A percentile compares a stretch with the other conserved stretches of the same genome.
phyloP scores from a whole-genome alignment of 2,113 vertebrate species.

The Empidonax traillii region DNA sequence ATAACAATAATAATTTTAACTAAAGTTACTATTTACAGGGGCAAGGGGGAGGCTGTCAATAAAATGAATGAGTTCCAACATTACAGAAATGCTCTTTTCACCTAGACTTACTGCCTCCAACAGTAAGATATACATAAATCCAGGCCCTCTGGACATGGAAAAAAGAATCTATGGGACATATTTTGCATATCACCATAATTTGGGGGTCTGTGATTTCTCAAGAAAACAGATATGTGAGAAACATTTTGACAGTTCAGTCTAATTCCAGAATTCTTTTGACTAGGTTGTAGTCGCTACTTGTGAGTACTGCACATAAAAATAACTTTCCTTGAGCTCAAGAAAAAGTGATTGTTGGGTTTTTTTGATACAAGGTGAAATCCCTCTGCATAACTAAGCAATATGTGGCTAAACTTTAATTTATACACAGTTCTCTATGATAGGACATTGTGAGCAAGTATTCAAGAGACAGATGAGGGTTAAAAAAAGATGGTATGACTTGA shows the following conservation, averaged over 20 bases:
- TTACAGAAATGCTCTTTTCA: background rate
- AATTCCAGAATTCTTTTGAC: constrained; percentile 15
- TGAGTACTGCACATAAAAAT: background rate
- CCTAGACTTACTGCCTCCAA: constrained; percentile 23
- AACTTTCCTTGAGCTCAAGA: background rate
- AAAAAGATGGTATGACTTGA: background rate
- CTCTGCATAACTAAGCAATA: background rate
- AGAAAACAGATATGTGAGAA: constrained; percentile 52
- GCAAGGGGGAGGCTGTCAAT: background rate
- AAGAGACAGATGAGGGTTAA: background rate
- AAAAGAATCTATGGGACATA: background rate
- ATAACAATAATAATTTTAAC: constrained; percentile 16
- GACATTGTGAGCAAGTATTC: background rate
- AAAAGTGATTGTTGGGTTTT: background rate
- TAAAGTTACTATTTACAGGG: background rate
- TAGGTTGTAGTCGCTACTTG: background rate
- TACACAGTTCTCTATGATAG: background rate
- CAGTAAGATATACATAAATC: background rate
- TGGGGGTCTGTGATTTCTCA: constrained; percentile 42
- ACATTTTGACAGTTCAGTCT: constrained; percentile 8
- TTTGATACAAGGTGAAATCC: background rate
- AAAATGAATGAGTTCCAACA: background rate
- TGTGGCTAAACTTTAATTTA: background rate
- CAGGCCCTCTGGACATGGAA: background rate
- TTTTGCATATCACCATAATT: constrained; percentile 21